These are phyloP conservation scores for Gymnopithys bicolor DNA, from an alignment of 2,797 vertebrate genomes.

Conservation along the genomic window DNA sequence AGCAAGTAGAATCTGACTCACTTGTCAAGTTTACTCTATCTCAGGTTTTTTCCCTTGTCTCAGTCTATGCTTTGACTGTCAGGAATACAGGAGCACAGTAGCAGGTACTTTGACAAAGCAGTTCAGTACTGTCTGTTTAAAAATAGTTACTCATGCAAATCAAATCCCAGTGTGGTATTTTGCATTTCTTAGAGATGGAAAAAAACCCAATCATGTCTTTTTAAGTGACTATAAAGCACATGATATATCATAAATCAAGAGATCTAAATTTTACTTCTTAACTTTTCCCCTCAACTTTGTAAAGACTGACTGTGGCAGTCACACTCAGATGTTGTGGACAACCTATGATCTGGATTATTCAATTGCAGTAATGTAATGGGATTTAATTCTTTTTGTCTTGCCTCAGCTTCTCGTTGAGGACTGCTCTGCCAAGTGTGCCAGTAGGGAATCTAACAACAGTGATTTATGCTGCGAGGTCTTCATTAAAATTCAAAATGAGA, in stretches of 20 bases:
- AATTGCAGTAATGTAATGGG: not conserved
- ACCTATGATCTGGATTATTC: not conserved
- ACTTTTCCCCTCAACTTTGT: not conserved
- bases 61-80: not conserved
- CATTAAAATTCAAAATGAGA: constrained; percentile 35
- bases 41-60: not conserved
- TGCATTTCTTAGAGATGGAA: not conserved
- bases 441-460: not conserved
- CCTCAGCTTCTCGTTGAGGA: not conserved
- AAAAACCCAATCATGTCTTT: not conserved
- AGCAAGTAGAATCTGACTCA: not conserved
- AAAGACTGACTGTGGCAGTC: not conserved
- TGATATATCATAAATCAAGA: not conserved
- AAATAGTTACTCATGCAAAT: not conserved
- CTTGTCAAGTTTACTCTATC: not conserved
- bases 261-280: not conserved
- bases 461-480: not conserved
- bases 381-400: not conserved
- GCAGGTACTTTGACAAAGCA: not conserved
- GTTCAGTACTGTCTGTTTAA: not conserved
- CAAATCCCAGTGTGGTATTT: not conserved
- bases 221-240: not conserved
- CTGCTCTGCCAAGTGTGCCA: not conserved
- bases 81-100: not conserved
- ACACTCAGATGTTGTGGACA: not conserved